Conservation (phyloP, 2,113 vertebrate species). For the Pseudorectes ferrugineus region DNA sequence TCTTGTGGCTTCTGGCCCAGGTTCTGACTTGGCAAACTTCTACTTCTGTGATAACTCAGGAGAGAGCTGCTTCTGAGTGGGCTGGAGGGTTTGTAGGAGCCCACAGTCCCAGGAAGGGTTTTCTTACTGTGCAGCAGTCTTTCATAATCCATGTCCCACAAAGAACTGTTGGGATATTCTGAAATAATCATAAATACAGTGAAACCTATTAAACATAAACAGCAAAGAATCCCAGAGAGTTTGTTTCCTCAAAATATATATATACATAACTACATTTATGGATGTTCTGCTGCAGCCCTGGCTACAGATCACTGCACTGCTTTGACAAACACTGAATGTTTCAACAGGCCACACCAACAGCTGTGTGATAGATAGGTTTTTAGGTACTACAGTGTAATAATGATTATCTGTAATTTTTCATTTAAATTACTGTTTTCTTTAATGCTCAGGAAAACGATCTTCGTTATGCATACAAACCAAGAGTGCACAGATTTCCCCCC, state of each 20-base stretch:
- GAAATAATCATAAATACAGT: conserved; percentile 17
- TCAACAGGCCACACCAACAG: neutral
- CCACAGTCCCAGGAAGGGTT: neutral
- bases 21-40: neutral
- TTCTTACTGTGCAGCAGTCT: neutral
- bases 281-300: neutral
- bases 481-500: neutral
- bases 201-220: neutral
- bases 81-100: neutral
- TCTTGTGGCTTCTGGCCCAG: neutral
- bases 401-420: neutral
- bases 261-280: neutral
- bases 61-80: neutral
- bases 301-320: neutral
- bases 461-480: neutral
- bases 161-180: conserved; percentile 18
- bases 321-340: neutral
- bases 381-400: neutral
- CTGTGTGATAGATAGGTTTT: neutral
- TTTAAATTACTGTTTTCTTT: neutral
- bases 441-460: neutral
- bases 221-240: neutral
- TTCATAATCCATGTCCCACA: neutral
- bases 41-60: neutral
- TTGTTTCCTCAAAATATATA: neutral